Conservation (phyloP, 2,888 invertebrate species). For the Drosophila picticornis region DNA sequence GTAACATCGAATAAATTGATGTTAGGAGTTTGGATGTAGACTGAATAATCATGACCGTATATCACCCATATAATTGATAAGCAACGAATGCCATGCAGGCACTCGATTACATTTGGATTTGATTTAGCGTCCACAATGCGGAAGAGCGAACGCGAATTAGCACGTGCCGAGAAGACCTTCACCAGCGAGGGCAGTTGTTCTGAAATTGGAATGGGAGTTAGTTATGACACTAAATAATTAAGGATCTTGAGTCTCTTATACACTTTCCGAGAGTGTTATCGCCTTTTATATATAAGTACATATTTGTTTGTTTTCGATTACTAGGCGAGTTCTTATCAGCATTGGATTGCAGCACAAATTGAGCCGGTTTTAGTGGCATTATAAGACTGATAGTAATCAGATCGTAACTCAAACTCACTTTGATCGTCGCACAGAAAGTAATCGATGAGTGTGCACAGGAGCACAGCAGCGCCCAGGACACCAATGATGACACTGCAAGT, state of each 20-base stretch:
- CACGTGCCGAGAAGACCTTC: slow-evolving; percentile 66
- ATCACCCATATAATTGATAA: slow-evolving; percentile 85
- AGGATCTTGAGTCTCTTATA: not conserved
- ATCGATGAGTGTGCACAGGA: slow-evolving; percentile 58
- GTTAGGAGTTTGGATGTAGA: too few species aligned
- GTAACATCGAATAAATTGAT: slow-evolving; percentile 57
- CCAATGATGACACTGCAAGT: slow-evolving; percentile 50
- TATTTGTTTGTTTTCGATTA: not conserved
- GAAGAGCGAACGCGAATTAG: slow-evolving; percentile 62
- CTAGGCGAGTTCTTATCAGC: not conserved
- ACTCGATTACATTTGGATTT: slow-evolving; percentile 71
- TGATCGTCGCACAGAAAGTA: slow-evolving; percentile 55
- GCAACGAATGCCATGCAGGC: slow-evolving; percentile 85
- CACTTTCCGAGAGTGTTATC: not conserved
- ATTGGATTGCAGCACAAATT: too few species aligned
- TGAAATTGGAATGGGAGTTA: slow-evolving; percentile 3
- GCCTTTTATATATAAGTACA: not conserved
- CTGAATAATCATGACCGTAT: slow-evolving; percentile 78
- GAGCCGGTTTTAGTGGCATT: not conserved
- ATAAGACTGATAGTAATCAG: not conserved
- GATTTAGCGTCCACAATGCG: slow-evolving; percentile 42
- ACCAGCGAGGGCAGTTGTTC: slow-evolving; percentile 44
- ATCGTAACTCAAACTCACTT: slow-evolving; percentile 23
- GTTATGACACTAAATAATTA: not conserved
- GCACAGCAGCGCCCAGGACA: slow-evolving; percentile 23